These are phyloP conservation scores for Atherinosoma microstoma DNA, from an alignment of 2,797 vertebrate species.

Conservation along the genomic window DNA sequence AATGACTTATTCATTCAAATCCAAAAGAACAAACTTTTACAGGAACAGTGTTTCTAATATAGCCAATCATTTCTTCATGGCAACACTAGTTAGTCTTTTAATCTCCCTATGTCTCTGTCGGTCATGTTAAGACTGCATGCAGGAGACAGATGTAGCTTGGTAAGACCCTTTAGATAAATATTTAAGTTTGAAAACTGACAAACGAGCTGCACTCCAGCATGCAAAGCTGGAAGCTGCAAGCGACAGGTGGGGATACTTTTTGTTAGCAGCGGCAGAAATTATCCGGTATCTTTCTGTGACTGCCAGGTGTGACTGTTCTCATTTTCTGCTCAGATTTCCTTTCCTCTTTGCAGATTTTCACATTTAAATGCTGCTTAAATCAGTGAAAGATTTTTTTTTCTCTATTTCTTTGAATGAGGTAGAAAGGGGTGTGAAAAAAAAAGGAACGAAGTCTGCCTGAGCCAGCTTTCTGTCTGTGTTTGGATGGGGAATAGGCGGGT, in stretches of 20 bases:
- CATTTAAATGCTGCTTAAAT: conserved; percentile 55
- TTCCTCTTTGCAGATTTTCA: conserved; percentile 37
- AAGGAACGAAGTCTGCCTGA: not conserved
- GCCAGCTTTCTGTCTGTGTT: conserved; percentile 51
- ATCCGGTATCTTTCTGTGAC: conserved; percentile 33
- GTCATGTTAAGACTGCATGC: conserved; percentile 59
- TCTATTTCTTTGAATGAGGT: conserved; percentile 30
- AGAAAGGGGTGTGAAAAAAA: not conserved
- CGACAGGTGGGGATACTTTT: conserved; percentile 50
- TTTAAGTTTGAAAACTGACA: conserved; percentile 80
- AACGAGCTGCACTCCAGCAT: conserved; percentile 62
- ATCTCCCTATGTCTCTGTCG: conserved; percentile 27
- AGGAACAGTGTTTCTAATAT: conserved; percentile 1
- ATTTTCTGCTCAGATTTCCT: conserved; percentile 48
- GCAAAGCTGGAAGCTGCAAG: conserved; percentile 44
- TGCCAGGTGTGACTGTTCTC: conserved; percentile 61
- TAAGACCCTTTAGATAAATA: conserved; percentile 79
- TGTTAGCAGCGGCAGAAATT: conserved; percentile 44
- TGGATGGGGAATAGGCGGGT: conserved; percentile 47
- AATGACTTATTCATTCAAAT: not conserved
- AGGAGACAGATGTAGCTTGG: conserved; percentile 70
- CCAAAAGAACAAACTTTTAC: not conserved
- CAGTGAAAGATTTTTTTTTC: conserved; percentile 31
- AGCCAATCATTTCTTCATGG: conserved; percentile 5
- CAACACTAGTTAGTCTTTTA: conserved; percentile 23